Percentiles rank a stretch among this genome's conserved stretches.
phyloP scores from a whole-genome alignment of 2,888 invertebrate species.

The Drosophila sordidapex region DNA sequence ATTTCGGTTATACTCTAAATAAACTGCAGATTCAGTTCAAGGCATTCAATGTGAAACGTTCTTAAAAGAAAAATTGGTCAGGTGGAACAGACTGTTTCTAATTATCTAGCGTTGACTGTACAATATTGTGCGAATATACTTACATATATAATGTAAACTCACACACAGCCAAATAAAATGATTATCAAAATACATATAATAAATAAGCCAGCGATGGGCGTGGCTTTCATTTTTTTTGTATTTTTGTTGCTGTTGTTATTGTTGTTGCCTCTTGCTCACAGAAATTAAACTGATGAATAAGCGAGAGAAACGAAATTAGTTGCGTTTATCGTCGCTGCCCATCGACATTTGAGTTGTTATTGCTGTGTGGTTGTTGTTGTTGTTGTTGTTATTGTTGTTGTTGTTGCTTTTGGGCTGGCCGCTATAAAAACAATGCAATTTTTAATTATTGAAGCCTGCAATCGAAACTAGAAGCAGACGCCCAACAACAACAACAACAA shows the following conservation, averaged over 20 bases:
- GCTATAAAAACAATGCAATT: slow-evolving; percentile 66
- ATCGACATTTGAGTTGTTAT: slow-evolving; percentile 13
- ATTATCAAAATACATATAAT: slow-evolving; percentile 73
- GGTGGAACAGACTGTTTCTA: not conserved
- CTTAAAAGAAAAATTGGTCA: too few species aligned
- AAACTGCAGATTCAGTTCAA: not conserved
- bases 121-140: not conserved
- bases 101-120: not conserved
- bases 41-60: not conserved
- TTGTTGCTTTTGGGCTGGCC: slow-evolving; percentile 6
- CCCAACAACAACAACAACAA: slow-evolving; percentile 18
- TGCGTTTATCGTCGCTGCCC: slow-evolving; percentile 17
- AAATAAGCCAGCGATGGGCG: slow-evolving; percentile 43
- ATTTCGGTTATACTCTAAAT: not conserved
- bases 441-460: slow-evolving; percentile 73
- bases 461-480: slow-evolving; percentile 65
- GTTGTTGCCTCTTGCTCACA: slow-evolving; percentile 24
- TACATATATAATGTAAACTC: slow-evolving; percentile 6
- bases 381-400: not conserved
- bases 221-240: slow-evolving; percentile 31
- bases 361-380: not conserved
- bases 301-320: slow-evolving; percentile 24
- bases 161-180: slow-evolving; percentile 37
- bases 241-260: slow-evolving; percentile 11
- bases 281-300: slow-evolving; percentile 44